Percentiles rank a stretch among this genome's conserved stretches.
Conservation (phyloP, 2,113 vertebrate species). For the Tapirus terrestris region DNA sequence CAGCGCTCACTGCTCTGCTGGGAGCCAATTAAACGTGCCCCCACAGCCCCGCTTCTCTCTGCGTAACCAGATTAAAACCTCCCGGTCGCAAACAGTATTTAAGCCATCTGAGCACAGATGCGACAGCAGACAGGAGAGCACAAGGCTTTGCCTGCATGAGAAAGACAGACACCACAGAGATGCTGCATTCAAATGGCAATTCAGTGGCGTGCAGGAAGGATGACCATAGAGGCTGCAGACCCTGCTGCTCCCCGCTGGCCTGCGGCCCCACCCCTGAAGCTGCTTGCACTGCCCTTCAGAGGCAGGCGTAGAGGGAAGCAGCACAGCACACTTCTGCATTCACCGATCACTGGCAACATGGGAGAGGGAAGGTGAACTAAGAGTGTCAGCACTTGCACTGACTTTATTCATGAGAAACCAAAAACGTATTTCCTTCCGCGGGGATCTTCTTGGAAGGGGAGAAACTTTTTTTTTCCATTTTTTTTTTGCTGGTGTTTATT, state of each 20-base stretch:
- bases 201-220: slow-evolving; percentile 58
- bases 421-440: background rate
- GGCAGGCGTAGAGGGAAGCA: background rate
- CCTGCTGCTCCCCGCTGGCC: background rate
- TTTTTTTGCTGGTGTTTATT: background rate
- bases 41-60: slow-evolving; percentile 73
- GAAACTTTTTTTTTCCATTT: background rate
- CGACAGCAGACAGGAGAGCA: slow-evolving; percentile 76
- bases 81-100: slow-evolving; percentile 79
- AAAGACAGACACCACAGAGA: slow-evolving; percentile 71
- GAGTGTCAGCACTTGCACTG: background rate
- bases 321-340: background rate
- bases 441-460: background rate
- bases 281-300: background rate
- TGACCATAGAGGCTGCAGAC: background rate
- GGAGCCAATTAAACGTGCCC: slow-evolving; percentile 86
- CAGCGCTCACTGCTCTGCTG: slow-evolving; percentile 79
- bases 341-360: background rate
- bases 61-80: slow-evolving; percentile 82
- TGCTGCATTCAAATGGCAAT: background rate
- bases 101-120: slow-evolving; percentile 74
- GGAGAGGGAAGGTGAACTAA: background rate
- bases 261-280: background rate
- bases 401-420: background rate
- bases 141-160: slow-evolving; percentile 65